phyloP scores from a whole-genome alignment of 2,797 vertebrate species.

The Antrozous pallidus region DNA sequence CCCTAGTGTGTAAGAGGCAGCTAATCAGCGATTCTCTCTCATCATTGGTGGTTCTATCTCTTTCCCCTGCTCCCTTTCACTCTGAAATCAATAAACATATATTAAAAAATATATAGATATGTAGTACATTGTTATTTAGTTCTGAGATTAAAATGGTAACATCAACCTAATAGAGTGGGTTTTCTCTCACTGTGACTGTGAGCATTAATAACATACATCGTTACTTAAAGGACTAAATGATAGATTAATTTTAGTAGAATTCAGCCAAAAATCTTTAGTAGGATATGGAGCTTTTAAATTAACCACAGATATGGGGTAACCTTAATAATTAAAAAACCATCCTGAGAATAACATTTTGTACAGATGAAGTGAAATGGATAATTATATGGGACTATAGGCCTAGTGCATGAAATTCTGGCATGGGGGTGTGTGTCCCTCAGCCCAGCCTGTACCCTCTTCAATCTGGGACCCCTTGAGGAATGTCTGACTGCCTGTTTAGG shows the following conservation, averaged over 20 bases:
- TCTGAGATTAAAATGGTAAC: not conserved
- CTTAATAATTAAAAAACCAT: not conserved
- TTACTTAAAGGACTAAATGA: not conserved
- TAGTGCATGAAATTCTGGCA: too few species aligned
- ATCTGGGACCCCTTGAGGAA: too few species aligned
- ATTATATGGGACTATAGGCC: not conserved
- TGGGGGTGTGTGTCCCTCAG: too few species aligned
- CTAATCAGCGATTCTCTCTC: too few species aligned
- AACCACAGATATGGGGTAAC: not conserved
- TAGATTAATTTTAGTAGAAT: constrained; percentile 11
- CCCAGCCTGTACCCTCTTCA: too few species aligned
- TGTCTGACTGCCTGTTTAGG: too few species aligned
- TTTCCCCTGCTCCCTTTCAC: too few species aligned
- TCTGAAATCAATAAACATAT: not conserved
- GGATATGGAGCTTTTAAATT: constrained; percentile 16
- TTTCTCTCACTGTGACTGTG: not conserved
- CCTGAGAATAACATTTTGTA: not conserved
- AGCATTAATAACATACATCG: not conserved
- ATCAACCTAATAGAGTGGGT: not conserved
- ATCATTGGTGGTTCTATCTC: too few species aligned
- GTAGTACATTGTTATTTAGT: not conserved
- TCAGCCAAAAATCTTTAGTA: not conserved
- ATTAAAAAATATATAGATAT: not conserved
- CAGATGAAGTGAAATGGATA: not conserved
- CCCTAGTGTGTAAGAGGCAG: too few species aligned